Percentiles rank a stretch among this genome's conserved stretches.
These are phyloP conservation scores for Mus spretus DNA, from an alignment of 2,797 vertebrate genomes.

Conservation along the genomic window DNA sequence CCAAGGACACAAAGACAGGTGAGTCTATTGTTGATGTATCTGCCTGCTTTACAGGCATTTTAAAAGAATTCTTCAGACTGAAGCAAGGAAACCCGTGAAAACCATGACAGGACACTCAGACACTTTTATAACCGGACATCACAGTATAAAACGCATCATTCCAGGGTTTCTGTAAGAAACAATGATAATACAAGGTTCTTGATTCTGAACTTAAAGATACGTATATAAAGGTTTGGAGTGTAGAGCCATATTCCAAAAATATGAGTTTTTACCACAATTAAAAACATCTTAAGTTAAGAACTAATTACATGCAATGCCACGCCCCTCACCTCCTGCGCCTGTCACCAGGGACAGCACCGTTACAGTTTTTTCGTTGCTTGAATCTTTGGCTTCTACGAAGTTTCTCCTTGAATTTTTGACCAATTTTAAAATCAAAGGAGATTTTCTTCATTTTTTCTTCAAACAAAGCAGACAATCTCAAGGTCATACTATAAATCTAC, in stretches of 20 bases:
- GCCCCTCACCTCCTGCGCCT: constrained; percentile 89
- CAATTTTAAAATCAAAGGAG: constrained; percentile 95
- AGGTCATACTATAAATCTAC: constrained; percentile 98
- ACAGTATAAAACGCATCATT: neutral
- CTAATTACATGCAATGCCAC: rapidly evolving
- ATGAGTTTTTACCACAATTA: neutral
- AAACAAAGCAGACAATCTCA: constrained; percentile 96
- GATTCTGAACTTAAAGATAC: neutral
- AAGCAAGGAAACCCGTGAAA: too few relatives aligned
- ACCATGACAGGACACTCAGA: too few relatives aligned
- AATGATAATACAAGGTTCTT: too few relatives aligned
- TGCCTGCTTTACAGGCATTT: neutral
- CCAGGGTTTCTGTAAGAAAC: neutral
- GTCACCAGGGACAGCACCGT: constrained; percentile 81
- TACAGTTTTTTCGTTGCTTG: constrained; percentile 90
- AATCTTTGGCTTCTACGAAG: constrained; percentile 94
- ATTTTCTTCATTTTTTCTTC: constrained; percentile 96
- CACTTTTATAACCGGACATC: neutral
- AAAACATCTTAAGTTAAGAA: neutral
- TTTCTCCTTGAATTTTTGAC: constrained; percentile 94
- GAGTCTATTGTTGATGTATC: too few relatives aligned
- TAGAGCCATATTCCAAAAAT: neutral
- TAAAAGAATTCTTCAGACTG: neutral
- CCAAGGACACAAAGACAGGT: too few relatives aligned
- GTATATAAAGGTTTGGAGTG: neutral